A percentile compares a stretch with the other conserved stretches of the same genome.
These are phyloP conservation scores for Grus americana DNA, from an alignment of 2,113 vertebrate species.

Conservation along the genomic window DNA sequence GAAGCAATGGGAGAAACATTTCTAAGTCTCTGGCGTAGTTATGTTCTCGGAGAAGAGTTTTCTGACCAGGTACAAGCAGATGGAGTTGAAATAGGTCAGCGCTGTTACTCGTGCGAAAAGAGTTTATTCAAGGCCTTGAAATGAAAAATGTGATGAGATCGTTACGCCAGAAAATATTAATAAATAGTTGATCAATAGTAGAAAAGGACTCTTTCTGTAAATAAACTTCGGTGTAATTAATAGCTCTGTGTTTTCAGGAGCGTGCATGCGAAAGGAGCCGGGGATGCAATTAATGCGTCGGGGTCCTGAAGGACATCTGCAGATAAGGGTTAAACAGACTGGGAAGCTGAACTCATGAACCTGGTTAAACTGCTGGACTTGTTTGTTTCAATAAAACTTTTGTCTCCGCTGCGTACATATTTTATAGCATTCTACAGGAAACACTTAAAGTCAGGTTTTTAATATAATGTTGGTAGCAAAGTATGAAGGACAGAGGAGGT, in stretches of 20 bases:
- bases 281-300: slow-evolving; percentile 81
- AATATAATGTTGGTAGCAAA: slow-evolving; percentile 68
- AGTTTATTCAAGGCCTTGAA: slow-evolving; percentile 60
- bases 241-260: slow-evolving; percentile 88
- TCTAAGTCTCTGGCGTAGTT: background rate
- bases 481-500: slow-evolving; percentile 69
- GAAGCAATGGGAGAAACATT: background rate
- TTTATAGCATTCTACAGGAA: slow-evolving; percentile 57
- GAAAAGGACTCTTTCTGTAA: slow-evolving; percentile 81
- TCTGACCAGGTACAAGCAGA: background rate
- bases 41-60: background rate
- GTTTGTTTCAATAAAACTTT: slow-evolving; percentile 77
- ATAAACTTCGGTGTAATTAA: slow-evolving; percentile 91
- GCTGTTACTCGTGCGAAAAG: slow-evolving; percentile 33
- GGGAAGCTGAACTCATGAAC: slow-evolving; percentile 77
- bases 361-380: slow-evolving; percentile 76
- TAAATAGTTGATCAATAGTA: slow-evolving; percentile 90
- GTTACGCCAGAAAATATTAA: slow-evolving; percentile 83
- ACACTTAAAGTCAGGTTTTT: slow-evolving; percentile 48
- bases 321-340: slow-evolving; percentile 85
- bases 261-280: slow-evolving; percentile 82
- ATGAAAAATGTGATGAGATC: slow-evolving; percentile 78
- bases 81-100: slow-evolving; percentile 16
- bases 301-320: slow-evolving; percentile 83
- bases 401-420: slow-evolving; percentile 38